phyloP scores from a whole-genome alignment of 1,140 invertebrate genomes.

The Lethrus apterus region DNA sequence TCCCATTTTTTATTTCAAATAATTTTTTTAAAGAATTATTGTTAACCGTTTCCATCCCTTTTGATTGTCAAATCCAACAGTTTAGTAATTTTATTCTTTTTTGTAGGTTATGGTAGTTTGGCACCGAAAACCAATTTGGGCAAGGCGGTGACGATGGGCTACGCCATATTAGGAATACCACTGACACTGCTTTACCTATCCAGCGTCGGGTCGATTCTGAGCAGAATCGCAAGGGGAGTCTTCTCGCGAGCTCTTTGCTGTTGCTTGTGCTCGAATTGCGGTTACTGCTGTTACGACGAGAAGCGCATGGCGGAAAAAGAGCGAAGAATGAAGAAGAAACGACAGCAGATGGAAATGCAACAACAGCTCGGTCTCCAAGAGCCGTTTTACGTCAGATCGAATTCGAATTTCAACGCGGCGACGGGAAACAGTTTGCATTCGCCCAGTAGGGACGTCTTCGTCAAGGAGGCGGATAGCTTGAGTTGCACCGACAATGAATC shows the following conservation, averaged over 20 bases:
- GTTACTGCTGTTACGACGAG: slow-evolving; percentile 79
- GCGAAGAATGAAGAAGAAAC: slow-evolving; percentile 63
- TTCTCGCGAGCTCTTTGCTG: slow-evolving; percentile 77
- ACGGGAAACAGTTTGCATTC: slow-evolving; percentile 47
- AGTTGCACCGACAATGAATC: slow-evolving; percentile 65
- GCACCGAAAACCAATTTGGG: slow-evolving; percentile 73
- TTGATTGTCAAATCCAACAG: too few species aligned
- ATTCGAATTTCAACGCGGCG: slow-evolving; percentile 52
- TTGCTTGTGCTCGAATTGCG: slow-evolving; percentile 75
- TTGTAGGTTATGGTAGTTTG: slow-evolving; percentile 82
- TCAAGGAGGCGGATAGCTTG: slow-evolving; percentile 55
- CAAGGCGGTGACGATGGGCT: slow-evolving; percentile 79
- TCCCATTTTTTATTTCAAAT: too few species aligned
- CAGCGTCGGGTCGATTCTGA: slow-evolving; percentile 73
- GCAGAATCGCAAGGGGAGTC: slow-evolving; percentile 76
- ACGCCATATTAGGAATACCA: slow-evolving; percentile 85
- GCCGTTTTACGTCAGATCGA: slow-evolving; percentile 70
- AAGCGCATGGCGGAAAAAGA: slow-evolving; percentile 71
- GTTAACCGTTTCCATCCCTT: too few species aligned
- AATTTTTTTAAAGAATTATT: too few species aligned
- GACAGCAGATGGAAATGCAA: slow-evolving; percentile 67
- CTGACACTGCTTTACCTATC: slow-evolving; percentile 83
- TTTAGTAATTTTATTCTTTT: slow-evolving; percentile 18
- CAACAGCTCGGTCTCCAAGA: slow-evolving; percentile 65
- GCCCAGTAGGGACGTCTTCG: slow-evolving; percentile 47